phyloP scores from a whole-genome alignment of 2,797 vertebrate species.

The Varecia variegata region DNA sequence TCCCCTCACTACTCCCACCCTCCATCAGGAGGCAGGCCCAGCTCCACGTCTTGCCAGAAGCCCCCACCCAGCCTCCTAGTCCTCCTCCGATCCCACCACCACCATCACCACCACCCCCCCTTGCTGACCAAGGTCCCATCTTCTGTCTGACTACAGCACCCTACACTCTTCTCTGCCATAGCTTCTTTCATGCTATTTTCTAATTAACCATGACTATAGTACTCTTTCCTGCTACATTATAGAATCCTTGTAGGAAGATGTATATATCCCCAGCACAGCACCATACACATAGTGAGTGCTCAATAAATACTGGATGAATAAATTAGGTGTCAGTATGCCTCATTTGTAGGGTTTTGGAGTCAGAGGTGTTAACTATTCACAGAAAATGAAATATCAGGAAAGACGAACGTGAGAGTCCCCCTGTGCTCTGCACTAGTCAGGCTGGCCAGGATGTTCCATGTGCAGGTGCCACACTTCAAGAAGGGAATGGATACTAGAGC shows the following conservation, averaged over 20 bases:
- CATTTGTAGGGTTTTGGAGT: not conserved
- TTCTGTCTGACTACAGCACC: not conserved
- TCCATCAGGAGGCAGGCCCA: too few species aligned
- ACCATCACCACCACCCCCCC: not conserved
- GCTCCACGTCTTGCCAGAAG: not conserved
- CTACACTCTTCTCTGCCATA: not conserved
- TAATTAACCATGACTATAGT: not conserved
- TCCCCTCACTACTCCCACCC: not conserved
- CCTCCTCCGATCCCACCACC: not conserved
- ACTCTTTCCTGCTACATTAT: not conserved
- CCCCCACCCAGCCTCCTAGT: not conserved
- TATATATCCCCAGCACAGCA: not conserved
- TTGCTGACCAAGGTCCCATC: not conserved
- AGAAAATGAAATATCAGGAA: not conserved
- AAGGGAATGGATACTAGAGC: not conserved
- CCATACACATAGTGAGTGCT: not conserved
- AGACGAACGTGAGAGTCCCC: not conserved
- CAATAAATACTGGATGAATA: not conserved
- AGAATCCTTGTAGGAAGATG: not conserved
- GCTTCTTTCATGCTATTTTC: not conserved
- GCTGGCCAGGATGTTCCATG: not conserved
- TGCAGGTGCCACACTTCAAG: not conserved
- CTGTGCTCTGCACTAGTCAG: too few species aligned
- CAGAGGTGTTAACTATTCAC: not conserved
- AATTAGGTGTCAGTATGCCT: not conserved